Conservation (phyloP, 2,797 vertebrate genomes). For the Galago senegalensis region DNA sequence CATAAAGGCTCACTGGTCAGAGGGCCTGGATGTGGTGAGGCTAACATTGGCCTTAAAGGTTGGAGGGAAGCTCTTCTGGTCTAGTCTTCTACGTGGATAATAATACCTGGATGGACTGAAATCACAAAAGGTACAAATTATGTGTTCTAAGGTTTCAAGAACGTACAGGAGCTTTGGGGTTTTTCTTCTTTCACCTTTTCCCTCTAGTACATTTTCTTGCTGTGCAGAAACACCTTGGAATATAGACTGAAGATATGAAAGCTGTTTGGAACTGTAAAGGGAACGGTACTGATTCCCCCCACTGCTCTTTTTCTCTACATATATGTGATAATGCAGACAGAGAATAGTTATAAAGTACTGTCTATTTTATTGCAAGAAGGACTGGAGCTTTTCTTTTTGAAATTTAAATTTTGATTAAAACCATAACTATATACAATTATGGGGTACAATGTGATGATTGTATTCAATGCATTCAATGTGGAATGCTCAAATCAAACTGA, state of each 20-base stretch:
- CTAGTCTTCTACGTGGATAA: background rate
- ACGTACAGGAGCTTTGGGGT: conserved; percentile 1
- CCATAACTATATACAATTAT: too few relatives aligned
- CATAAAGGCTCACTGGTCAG: background rate
- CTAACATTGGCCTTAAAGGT: background rate
- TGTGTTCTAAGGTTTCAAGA: conserved; percentile 36
- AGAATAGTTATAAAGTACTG: conserved; percentile 79
- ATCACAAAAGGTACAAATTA: background rate
- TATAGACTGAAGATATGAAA: background rate
- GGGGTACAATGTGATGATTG: too few relatives aligned
- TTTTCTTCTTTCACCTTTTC: conserved; percentile 16
- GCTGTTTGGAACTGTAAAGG: background rate
- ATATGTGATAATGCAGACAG: conserved; percentile 57
- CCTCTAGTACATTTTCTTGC: conserved; percentile 13
- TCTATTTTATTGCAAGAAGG: conserved; percentile 70
- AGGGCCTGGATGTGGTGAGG: background rate
- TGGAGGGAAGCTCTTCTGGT: background rate
- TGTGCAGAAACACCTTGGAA: background rate
- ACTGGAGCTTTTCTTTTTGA: conserved; percentile 56
- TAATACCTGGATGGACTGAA: background rate
- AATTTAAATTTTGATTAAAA: too few relatives aligned
- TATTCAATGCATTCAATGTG: too few relatives aligned
- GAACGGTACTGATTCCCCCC: background rate
- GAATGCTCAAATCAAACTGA: too few relatives aligned
- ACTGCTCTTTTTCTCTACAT: background rate